These are phyloP conservation scores for Mormyrus proboscirostris DNA, from an alignment of 2,797 vertebrate genomes.

Conservation along the genomic window DNA sequence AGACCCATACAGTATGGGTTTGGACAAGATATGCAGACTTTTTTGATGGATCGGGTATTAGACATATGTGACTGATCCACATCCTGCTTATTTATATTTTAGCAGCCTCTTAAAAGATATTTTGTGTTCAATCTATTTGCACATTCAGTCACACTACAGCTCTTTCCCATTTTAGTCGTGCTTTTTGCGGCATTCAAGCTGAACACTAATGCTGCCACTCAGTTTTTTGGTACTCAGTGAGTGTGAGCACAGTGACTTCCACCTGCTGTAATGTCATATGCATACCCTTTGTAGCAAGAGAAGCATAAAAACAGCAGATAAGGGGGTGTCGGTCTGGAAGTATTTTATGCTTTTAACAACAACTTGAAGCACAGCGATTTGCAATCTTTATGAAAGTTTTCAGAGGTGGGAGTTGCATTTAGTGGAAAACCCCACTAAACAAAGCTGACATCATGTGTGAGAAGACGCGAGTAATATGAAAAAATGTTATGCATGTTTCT, in stretches of 20 bases:
- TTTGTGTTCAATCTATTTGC: not conserved
- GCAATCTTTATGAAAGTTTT: not conserved
- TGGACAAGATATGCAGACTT: not conserved
- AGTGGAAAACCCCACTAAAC: not conserved
- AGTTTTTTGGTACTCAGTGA: not conserved
- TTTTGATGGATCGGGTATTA: not conserved
- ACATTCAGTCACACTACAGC: not conserved
- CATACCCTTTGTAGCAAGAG: not conserved
- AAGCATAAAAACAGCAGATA: not conserved
- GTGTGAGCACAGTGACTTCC: not conserved
- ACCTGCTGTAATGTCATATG: not conserved
- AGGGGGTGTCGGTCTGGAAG: not conserved
- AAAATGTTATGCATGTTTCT: not conserved
- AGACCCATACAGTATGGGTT: not conserved
- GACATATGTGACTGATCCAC: not conserved
- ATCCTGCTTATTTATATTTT: not conserved
- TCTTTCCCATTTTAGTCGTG: not conserved
- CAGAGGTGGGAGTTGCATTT: not conserved
- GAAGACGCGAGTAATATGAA: not conserved
- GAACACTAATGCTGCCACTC: not conserved
- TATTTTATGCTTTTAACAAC: not conserved
- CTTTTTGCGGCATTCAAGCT: not conserved
- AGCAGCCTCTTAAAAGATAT: not conserved
- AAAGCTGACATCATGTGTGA: not conserved
- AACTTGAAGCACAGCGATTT: not conserved